Evolutionary conservation across 2,113 vertebrate species (phyloP), one percentile per base, ranked within the genome.

Genomic region (Lepisosteus oculatus): DNA sequence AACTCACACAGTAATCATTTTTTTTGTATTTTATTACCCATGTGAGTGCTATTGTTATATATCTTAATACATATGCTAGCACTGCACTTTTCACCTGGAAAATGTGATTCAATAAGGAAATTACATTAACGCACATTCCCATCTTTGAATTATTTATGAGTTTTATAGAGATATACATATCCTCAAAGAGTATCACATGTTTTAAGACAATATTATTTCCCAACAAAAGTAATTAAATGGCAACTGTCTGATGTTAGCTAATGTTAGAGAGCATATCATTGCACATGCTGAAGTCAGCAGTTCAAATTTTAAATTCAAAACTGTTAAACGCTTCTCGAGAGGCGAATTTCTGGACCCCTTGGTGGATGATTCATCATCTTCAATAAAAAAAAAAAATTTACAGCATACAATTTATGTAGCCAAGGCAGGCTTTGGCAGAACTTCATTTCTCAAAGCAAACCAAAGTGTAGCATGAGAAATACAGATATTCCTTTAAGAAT

Each of bases 381-480:
- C 69, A 69, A 55, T 13, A 62, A 44, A 68, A 47, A 42, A 61
- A 59, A 62, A 90, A 91, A 88, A 92, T 92, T 92, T 92, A 92
- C 91, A 89, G 69, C 6, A 44, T 14, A 64, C 55, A 63, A 92
- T 89, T 89, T 92, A 65, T 6, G 17, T 67, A 56, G 41, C 44
- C 29, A 41, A 47, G 47, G 65, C 15, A n/a, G 43, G 57, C 47
- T 8, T 61, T 43, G 0, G 15, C 29, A 4, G 61, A 17, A 42
- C 11, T 13, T 69, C 54, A 69, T 68, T 69, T 65, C 55, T 63
- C 67, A 68, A 42, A 8, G 67, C 66, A 56, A 63, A 68, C 11
- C 47, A 42, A 8, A 51, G 90, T 92, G 90, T 89, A 92, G 92
- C 91, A 92, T 92, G 17, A 8, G 55, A 55, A 55, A 68, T 86